These are phyloP conservation scores for Caloenas nicobarica DNA, from an alignment of 2,113 vertebrate species.

Conservation along the genomic window DNA sequence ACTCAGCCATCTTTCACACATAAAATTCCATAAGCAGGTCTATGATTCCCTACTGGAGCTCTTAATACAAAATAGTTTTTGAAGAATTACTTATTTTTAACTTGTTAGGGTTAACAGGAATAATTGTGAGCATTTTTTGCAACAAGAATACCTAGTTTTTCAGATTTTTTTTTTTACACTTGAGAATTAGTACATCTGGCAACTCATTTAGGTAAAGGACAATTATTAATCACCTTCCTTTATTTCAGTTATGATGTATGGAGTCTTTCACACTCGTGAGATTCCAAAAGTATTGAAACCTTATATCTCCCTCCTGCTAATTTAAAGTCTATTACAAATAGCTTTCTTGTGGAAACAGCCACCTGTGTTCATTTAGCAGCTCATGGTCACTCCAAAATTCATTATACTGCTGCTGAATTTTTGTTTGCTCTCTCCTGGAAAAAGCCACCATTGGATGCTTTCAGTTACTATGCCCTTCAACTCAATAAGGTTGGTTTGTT, in stretches of 20 bases:
- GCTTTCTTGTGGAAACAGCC: slow-evolving; percentile 68
- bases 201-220: slow-evolving; percentile 72
- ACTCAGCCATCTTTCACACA: neutral
- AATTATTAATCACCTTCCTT: slow-evolving; percentile 74
- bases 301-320: slow-evolving; percentile 67
- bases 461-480: slow-evolving; percentile 58
- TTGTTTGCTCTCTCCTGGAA: slow-evolving; percentile 42
- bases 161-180: neutral
- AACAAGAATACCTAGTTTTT: neutral
- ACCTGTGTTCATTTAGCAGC: slow-evolving; percentile 74
- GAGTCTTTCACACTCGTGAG: slow-evolving; percentile 73
- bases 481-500: slow-evolving; percentile 21
- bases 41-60: neutral
- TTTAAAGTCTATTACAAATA: slow-evolving; percentile 74
- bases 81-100: neutral
- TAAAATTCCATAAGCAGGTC: neutral
- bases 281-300: slow-evolving; percentile 69
- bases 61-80: neutral
- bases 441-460: slow-evolving; percentile 13
- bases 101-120: neutral
- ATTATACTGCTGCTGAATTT: slow-evolving; percentile 32
- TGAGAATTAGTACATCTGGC: slow-evolving; percentile 69
- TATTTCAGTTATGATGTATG: slow-evolving; percentile 74
- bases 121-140: neutral
- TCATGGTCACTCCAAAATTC: slow-evolving; percentile 64